A percentile compares a stretch with the other conserved stretches of the same genome.
These are phyloP conservation scores for Burhinus bistriatus DNA, from an alignment of 2,113 vertebrate genomes.

Conservation along the genomic window DNA sequence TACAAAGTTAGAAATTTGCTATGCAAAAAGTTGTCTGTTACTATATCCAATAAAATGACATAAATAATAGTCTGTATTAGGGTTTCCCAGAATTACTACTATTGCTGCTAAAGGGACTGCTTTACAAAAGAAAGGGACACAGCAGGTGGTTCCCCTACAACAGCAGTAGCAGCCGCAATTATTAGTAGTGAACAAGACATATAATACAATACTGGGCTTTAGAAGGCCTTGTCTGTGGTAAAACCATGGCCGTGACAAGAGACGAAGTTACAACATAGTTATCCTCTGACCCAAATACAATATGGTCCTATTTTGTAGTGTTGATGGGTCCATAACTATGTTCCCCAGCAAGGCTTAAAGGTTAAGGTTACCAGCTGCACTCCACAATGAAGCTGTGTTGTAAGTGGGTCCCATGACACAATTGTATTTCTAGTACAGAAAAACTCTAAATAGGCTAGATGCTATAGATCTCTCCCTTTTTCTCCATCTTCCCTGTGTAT, in stretches of 20 bases:
- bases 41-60: not conserved
- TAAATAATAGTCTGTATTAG: not conserved
- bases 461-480: not conserved
- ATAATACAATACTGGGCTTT: not conserved
- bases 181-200: not conserved
- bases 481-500: not conserved
- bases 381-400: not conserved
- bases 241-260: not conserved
- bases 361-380: conserved; percentile 32
- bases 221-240: not conserved
- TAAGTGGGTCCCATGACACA: not conserved
- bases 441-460: not conserved
- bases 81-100: not conserved
- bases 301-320: not conserved
- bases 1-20: not conserved
- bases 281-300: conserved; percentile 1
- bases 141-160: not conserved
- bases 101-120: not conserved
- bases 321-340: not conserved
- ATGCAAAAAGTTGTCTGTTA: not conserved
- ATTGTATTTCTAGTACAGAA: not conserved
- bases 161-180: not conserved
- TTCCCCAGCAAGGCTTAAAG: not conserved
- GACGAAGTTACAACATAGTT: not conserved
- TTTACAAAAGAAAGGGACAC: not conserved